Evolutionary conservation across 2,888 invertebrate genomes (phyloP).

Genomic region (Stenodera caucasica): DNA sequence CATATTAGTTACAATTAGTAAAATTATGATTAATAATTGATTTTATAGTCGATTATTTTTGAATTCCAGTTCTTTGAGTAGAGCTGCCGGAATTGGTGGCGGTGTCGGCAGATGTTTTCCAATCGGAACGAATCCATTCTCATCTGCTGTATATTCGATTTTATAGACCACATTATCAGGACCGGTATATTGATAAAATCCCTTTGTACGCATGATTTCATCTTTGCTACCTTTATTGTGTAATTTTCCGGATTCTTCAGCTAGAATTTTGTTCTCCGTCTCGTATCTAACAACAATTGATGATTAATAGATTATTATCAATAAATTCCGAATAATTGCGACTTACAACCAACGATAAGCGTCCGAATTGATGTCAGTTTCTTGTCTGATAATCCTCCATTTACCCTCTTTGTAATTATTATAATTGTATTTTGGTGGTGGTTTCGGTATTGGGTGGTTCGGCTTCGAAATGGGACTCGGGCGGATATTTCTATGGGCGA

Average conservation of each 20-base stretch:
- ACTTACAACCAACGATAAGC: slow-evolving; percentile 58
- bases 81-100: slow-evolving; percentile 63
- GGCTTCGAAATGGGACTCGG: not conserved
- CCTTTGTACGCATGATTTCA: slow-evolving; percentile 64
- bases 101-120: slow-evolving; percentile 63
- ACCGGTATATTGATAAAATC: not conserved
- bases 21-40: no score
- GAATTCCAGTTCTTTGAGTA: no score
- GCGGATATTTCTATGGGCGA: no score
- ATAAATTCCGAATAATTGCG: slow-evolving; percentile 27
- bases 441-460: not conserved
- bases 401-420: slow-evolving; percentile 38
- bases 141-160: slow-evolving; percentile 59
- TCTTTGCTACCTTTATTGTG: slow-evolving; percentile 57
- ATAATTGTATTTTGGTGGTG: slow-evolving; percentile 7
- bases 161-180: slow-evolving; percentile 30
- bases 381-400: slow-evolving; percentile 61
- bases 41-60: no score
- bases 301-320: no score
- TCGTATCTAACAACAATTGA: slow-evolving; percentile 55
- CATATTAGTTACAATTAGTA: no score
- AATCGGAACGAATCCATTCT: slow-evolving; percentile 60
- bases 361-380: slow-evolving; percentile 58
- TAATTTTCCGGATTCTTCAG: slow-evolving; percentile 61
- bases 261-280: slow-evolving; percentile 66